Evolutionary conservation across 2,888 invertebrate genomes (phyloP), one percentile per base, ranked within the genome.

Genomic region (Coleophora flavipennella): DNA sequence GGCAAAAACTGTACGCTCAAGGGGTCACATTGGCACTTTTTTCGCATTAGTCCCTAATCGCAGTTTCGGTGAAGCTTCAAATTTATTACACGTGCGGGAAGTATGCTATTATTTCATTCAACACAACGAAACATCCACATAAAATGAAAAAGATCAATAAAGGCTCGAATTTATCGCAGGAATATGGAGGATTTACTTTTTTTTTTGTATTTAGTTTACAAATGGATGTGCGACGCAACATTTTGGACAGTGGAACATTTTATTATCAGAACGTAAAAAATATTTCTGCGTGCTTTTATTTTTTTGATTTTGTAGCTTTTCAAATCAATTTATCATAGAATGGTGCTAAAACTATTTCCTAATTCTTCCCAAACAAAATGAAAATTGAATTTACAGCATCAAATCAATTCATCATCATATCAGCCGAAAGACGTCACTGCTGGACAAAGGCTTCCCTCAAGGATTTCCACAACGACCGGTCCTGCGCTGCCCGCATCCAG

Each of bases 121-220:
- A 20, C 20, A 20, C 20, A 20, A 20, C 20, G 6, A 4, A 20
- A 3, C 20, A 20, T 36, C 50, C 50, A 40, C 41, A 36, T 20
- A 55, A 20, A 50, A 57, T 50, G 51, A 39, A 52, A 53, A 53
- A 50, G 52, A 56, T 57, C 55, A 54, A 61, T 62, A 59, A 55
- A 49, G 33, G 31, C 49, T 52, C 50, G 43, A 46, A 49, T 55
- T 59, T 55, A 61, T 62, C 57, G 48, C 31, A 33, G 26, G 37
- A 55, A 38, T 46, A 46, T 35, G 42, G 32, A 35, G 42, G 44
- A 46, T 49, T 43, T 36, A 38, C 40, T 33, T 41, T 35, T 34
- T 38, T 35, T 33, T 35, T 35, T n/a, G 11, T 14, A 20, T 3
- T 6, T 3, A 20, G n/a, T n/a, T n/a, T n/a, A n/a, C n/a, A 20